A percentile compares a stretch with the other conserved stretches of the same genome.
phyloP scores from a whole-genome alignment of 1,140 invertebrate species.

The Antheraea mylitta region DNA sequence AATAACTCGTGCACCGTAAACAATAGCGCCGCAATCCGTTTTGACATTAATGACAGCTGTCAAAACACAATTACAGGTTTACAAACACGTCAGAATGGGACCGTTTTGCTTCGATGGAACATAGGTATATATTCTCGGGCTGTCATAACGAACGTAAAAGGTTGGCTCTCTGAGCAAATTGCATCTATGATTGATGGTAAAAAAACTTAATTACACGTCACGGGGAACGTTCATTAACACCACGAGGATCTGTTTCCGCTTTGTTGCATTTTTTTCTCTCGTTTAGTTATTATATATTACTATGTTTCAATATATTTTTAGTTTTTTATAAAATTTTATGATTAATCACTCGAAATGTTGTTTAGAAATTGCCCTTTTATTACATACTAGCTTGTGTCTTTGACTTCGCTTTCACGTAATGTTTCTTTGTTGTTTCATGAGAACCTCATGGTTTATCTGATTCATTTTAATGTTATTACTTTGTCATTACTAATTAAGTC shows the following conservation, averaged over 20 bases:
- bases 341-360: background rate
- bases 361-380: too few relatives aligned
- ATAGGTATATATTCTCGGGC: slow-evolving; percentile 13
- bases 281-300: background rate
- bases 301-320: background rate
- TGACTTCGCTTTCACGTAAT: too few relatives aligned
- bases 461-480: too few relatives aligned
- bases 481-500: too few relatives aligned
- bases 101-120: slow-evolving; percentile 1
- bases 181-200: slow-evolving; percentile 23
- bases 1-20: slow-evolving; percentile 4
- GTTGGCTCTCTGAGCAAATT: slow-evolving; percentile 10
- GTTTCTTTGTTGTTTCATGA: too few relatives aligned
- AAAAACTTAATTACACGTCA: slow-evolving; percentile 24
- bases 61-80: slow-evolving; percentile 30
- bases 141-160: slow-evolving; percentile 5
- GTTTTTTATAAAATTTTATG: background rate
- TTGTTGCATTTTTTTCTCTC: slow-evolving; percentile 2
- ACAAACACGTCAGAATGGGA: slow-evolving; percentile 22
- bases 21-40: slow-evolving; percentile 7
- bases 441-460: too few relatives aligned
- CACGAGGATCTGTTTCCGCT: slow-evolving; percentile 8
- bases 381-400: too few relatives aligned
- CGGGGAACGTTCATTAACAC: slow-evolving; percentile 6
- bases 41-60: slow-evolving; percentile 26